Conservation (phyloP, 1,140 invertebrate species). For the Anadara kagoshimensis region DNA sequence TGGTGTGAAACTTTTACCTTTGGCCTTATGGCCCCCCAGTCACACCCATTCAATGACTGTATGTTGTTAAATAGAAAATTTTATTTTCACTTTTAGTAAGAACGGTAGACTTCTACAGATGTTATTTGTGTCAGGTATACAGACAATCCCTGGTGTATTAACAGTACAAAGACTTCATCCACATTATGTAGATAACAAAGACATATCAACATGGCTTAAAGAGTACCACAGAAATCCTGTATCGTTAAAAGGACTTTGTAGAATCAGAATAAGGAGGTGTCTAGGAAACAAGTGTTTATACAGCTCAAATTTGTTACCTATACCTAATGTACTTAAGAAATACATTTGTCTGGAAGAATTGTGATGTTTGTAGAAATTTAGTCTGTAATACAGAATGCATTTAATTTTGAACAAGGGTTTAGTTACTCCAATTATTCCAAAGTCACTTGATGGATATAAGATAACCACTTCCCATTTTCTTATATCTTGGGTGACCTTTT, state of each 20-base stretch:
- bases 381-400: too few species aligned
- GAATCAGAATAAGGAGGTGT: constrained; percentile 40
- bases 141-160: constrained; percentile 45
- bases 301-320: constrained; percentile 25
- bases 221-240: constrained; percentile 42
- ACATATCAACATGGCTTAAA: constrained; percentile 45
- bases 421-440: too few species aligned
- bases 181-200: constrained; percentile 36
- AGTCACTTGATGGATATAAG: too few species aligned
- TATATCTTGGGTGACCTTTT: too few species aligned
- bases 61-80: too few species aligned
- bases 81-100: constrained; percentile 29
- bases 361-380: neutral
- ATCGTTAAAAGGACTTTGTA: constrained; percentile 42
- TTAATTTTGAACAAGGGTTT: too few species aligned
- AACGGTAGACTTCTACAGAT: constrained; percentile 42
- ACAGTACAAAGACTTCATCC: constrained; percentile 40
- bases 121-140: constrained; percentile 49
- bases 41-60: too few species aligned
- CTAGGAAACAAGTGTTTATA: constrained; percentile 49
- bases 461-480: too few species aligned
- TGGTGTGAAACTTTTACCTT: too few species aligned
- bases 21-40: too few species aligned
- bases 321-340: constrained; percentile 43
- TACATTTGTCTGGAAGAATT: constrained; percentile 35